phyloP scores from a whole-genome alignment of 30 jellyfish, hydroid and myxozoan genomes.

The Mastigias papua region DNA sequence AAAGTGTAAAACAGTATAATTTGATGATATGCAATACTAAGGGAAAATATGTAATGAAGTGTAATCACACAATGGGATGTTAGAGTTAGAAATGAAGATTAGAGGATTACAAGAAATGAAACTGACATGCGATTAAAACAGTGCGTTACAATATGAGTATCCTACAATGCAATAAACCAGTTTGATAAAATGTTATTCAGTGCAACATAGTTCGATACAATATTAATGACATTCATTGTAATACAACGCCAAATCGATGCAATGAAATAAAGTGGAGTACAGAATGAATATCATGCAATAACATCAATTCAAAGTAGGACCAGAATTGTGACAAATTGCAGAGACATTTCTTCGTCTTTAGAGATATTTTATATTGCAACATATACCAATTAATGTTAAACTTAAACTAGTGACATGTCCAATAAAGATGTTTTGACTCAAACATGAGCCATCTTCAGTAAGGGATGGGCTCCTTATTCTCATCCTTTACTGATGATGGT shows the following conservation, averaged over 20 bases:
- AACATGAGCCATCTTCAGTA: no score
- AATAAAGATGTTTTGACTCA: no score
- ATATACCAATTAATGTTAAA: no score
- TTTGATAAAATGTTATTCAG: background rate
- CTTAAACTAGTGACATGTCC: no score
- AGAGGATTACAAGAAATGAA: background rate
- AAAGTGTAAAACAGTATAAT: background rate
- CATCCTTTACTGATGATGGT: no score
- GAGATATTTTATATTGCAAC: no score
- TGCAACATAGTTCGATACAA: background rate
- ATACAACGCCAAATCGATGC: background rate
- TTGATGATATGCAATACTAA: background rate
- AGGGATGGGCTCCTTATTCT: no score
- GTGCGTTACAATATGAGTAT: background rate
- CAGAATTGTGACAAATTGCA: no score
- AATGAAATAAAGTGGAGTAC: background rate
- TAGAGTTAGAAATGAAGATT: background rate
- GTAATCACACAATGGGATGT: background rate
- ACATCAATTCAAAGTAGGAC: no score
- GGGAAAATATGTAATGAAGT: background rate
- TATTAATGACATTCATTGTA: background rate
- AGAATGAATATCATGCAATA: background rate
- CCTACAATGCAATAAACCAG: background rate
- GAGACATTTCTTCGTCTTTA: no score
- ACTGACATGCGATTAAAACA: background rate